Evolutionary conservation across 1,140 invertebrate species (phyloP), one percentile per base, ranked within the genome.

Genomic region (Zeugodacus cucurbitae): DNA sequence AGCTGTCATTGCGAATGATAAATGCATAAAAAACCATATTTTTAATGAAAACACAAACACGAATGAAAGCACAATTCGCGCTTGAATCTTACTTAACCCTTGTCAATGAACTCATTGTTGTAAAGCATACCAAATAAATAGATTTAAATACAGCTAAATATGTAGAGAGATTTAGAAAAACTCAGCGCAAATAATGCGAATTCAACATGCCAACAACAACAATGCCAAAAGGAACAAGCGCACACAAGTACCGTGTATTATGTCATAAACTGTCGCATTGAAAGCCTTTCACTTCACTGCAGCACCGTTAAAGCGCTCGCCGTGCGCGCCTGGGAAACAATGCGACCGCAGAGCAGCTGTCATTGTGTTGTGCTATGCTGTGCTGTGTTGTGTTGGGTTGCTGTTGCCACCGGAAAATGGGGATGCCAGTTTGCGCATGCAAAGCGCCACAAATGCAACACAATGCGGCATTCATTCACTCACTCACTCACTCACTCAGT

Each of bases 361-460:
- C 70, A 74, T 74, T 74, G 34, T 82, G 74, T 29, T 82, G 22
- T 62, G 58, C n/a, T n/a, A n/a, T n/a, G n/a, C n/a, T 74, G 34
- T 82, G 74, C 17, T 82, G 22, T 62, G 58, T 74, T 74, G 34
- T 82, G 74, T 29, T 82, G 22, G n/a, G 58, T 82, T 82, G 26
- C n/a, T 20, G 20, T 7, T 3, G 22, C 20, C 70, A 20, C 70
- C 70, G 70, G 70, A 74, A 74, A 74, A 74, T 74, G 7, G 22
- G 20, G 70, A 37, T 74, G 70, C 37, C 70, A 74, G 70, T 41
- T 74, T 74, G 70, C 37, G 70, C 37, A 74, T 74, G 37, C 34
- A 74, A 82, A 82, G 74, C n/a, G 22, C 20, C 74, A 48, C 74
- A 82, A 82, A 48, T 82, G 74, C 74, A 82, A 48, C n/a, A 82